These are phyloP conservation scores for Microplitis manilae DNA, from an alignment of 2,888 invertebrate genomes.

Conservation along the genomic window DNA sequence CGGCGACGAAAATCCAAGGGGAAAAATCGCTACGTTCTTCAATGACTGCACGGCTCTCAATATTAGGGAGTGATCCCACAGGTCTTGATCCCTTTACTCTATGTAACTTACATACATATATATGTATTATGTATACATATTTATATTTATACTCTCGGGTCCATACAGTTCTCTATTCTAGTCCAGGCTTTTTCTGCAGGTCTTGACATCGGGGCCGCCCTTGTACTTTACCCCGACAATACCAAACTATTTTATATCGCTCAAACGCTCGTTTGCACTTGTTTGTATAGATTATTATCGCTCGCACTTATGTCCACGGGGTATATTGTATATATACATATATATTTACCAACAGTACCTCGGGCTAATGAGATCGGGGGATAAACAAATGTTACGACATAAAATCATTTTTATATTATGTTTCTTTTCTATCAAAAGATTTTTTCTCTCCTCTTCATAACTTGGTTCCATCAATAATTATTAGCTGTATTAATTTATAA, in stretches of 20 bases:
- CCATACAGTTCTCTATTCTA: neutral
- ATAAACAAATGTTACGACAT: constrained; percentile 21
- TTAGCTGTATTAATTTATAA: neutral
- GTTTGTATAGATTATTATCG: constrained; percentile 66
- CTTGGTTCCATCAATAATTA: neutral
- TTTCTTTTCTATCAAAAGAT: constrained; percentile 4
- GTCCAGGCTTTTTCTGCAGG: constrained; percentile 1
- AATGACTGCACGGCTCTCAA: constrained; percentile 43
- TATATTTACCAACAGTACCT: constrained; percentile 29
- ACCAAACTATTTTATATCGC: constrained; percentile 64
- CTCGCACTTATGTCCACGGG: constrained; percentile 53
- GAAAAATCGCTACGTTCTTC: constrained; percentile 36
- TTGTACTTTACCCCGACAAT: constrained; percentile 56
- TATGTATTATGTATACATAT: neutral
- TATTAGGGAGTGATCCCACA: constrained; percentile 61
- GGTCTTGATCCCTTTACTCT: constrained; percentile 53
- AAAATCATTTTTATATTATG: constrained; percentile 10
- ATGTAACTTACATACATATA: neutral
- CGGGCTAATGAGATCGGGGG: constrained; percentile 53
- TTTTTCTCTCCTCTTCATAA: neutral
- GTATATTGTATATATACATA: neutral
- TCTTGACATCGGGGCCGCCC: constrained; percentile 47
- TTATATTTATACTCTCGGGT: constrained; percentile 5
- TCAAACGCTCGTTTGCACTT: constrained; percentile 69
- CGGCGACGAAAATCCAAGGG: constrained; percentile 31